Base-by-base conservation (phyloP, 2,797 vertebrate genomes). In the Neomorphus geoffroyi region DNA sequence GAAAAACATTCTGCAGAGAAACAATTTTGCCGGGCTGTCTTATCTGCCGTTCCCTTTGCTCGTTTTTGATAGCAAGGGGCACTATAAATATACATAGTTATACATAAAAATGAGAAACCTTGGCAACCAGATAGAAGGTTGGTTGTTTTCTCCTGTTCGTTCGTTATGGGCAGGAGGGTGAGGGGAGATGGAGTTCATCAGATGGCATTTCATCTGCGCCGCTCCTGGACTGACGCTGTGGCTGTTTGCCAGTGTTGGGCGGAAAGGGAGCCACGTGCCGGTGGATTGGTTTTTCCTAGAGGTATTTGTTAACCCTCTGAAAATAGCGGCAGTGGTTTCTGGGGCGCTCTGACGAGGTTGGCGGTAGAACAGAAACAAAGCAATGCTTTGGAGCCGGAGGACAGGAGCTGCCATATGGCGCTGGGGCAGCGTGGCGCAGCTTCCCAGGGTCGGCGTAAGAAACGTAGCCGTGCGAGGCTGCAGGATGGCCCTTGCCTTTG, bases 71-170 rank as follows among this genome's bases (percentile, higher is more conserved):
- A 86, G 93, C 81, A 84, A 92, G 89, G 92, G 94, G 87, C 95
- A 95, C 87, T 93, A 90, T 96, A 96, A 96, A 96, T 94, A 95
- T 35, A 94, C 27, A 65, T 28, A 54, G 92, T 82, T 89, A 94
- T 85, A 93, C 94, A 94, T 92, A 78, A 94, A 94, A 94, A 91
- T 70, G 91, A 86, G 95, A 93, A 96, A 82, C 93, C 95, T 92
- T 96, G 94, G 95, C 93, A 97, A 93, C 94, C 87, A 75, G 60
- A 72, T 8, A 23, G 70, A 67, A 71, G 80, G 90, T 86, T 86
- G 67, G 69, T 69, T 90, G 86, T 88, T 78, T 74, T 43, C 78
- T 71, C 11, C 0, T 78, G 77, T 43, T 85, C 41, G 3, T 19
- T 60, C 7, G 1, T 72, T 6, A 9, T 37, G 75, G 87, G 85